Conservation (phyloP, 2,113 vertebrate species). For the Pycnonotus jocosus region DNA sequence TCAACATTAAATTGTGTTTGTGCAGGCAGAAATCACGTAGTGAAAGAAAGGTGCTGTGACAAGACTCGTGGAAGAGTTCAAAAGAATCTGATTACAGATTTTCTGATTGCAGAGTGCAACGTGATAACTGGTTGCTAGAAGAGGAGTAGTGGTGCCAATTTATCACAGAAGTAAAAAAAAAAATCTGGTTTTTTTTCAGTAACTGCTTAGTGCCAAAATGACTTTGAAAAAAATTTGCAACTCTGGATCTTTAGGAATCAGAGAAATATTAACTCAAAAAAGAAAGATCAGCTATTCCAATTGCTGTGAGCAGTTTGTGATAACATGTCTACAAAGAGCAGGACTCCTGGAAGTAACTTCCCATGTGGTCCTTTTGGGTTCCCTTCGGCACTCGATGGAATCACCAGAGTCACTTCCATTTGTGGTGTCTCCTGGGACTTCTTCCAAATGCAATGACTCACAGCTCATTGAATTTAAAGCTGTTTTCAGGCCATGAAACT, state of each 20-base stretch:
- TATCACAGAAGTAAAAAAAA: not conserved
- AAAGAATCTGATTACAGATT: conserved; percentile 31
- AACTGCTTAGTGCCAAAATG: not conserved
- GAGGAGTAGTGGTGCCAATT: not conserved
- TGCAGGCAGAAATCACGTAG: not conserved
- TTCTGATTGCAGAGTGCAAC: not conserved
- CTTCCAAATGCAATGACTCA: not conserved
- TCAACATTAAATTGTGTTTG: conserved; percentile 18
- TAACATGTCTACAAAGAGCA: not conserved
- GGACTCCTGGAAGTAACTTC: not conserved
- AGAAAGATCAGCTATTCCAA: not conserved
- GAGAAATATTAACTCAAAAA: not conserved
- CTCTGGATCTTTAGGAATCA: not conserved
- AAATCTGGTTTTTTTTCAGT: not conserved
- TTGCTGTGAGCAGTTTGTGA: not conserved
- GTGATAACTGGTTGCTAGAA: conserved; percentile 1
- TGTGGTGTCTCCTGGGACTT: not conserved
- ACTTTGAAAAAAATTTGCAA: not conserved
- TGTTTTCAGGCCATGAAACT: not conserved
- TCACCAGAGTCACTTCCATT: not conserved
- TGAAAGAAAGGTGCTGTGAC: conserved; percentile 5
- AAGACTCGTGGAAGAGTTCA: not conserved
- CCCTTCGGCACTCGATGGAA: not conserved
- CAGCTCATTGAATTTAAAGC: not conserved
- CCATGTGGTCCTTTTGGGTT: not conserved